Evolutionary conservation across 1,140 invertebrate genomes (phyloP).

Genomic region (Brachystomella parvula): DNA sequence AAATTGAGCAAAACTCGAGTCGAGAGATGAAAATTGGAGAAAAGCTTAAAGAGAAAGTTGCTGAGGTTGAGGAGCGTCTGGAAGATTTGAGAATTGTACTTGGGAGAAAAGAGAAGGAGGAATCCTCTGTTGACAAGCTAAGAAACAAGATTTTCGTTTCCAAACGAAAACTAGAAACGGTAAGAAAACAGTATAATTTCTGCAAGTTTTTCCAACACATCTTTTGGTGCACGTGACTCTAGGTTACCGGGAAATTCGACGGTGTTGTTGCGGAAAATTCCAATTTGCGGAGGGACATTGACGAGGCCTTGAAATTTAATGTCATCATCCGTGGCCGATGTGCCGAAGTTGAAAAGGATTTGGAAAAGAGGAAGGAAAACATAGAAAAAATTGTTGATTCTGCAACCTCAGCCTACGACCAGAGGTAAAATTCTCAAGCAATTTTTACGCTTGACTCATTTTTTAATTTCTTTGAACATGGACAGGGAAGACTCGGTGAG

Average conservation of each 20-base stretch:
- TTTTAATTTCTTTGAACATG: slow-evolving; percentile 8
- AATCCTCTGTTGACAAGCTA: slow-evolving; percentile 16
- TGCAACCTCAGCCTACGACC: slow-evolving; percentile 31
- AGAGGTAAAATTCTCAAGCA: slow-evolving; percentile 19
- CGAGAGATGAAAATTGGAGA: slow-evolving; percentile 9
- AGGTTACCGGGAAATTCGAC: slow-evolving; percentile 37
- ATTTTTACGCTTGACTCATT: neutral
- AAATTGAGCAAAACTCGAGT: slow-evolving; percentile 6
- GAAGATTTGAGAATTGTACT: slow-evolving; percentile 22
- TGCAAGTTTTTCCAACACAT: neutral
- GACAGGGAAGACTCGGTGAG: slow-evolving; percentile 34
- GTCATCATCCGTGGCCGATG: slow-evolving; percentile 23
- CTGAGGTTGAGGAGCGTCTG: slow-evolving; percentile 8
- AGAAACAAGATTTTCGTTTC: slow-evolving; percentile 22
- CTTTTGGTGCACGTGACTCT: neutral
- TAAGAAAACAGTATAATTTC: slow-evolving; percentile 9
- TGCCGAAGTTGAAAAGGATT: slow-evolving; percentile 19
- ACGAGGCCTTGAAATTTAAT: slow-evolving; percentile 29
- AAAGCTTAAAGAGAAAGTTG: slow-evolving; percentile 24
- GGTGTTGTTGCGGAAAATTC: slow-evolving; percentile 32
- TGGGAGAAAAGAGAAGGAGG: slow-evolving; percentile 9
- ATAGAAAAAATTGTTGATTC: slow-evolving; percentile 32
- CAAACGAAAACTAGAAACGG: slow-evolving; percentile 35
- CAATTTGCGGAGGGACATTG: slow-evolving; percentile 20
- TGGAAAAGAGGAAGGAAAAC: slow-evolving; percentile 19